phyloP scores from a whole-genome alignment of 2,797 vertebrate species.

The Gadopsis marmoratus region DNA sequence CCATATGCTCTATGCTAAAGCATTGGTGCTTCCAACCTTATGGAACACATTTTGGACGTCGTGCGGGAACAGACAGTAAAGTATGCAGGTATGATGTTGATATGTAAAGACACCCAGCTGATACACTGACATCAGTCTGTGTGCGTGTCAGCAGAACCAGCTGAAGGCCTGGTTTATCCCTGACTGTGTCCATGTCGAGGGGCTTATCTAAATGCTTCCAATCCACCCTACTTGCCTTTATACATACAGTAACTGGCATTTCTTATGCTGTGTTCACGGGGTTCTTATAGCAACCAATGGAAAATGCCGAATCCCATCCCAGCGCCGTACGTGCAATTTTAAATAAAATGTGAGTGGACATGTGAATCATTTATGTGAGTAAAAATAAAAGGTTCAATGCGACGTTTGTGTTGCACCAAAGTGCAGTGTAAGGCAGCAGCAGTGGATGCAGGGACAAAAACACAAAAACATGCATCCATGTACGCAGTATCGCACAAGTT shows the following conservation, averaged over 20 bases:
- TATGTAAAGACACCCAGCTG: constrained; percentile 3
- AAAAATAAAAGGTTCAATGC: constrained; percentile 53
- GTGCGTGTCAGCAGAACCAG: constrained; percentile 25
- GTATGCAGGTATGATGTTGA: constrained; percentile 24
- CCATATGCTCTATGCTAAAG: constrained; percentile 25
- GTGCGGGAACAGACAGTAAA: constrained; percentile 2
- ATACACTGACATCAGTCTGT: not conserved
- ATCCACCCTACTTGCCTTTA: constrained; percentile 50
- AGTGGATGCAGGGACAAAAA: constrained; percentile 53
- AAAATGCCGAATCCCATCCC: constrained; percentile 49
- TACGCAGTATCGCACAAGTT: constrained; percentile 71
- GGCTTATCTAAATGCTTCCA: constrained; percentile 33
- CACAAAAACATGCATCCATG: constrained; percentile 52
- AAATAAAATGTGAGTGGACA: constrained; percentile 51
- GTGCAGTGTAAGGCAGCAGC: constrained; percentile 50
- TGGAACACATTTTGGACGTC: constrained; percentile 15
- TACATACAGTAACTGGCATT: constrained; percentile 45
- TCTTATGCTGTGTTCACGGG: constrained; percentile 62
- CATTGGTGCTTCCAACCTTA: constrained; percentile 27
- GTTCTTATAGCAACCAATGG: constrained; percentile 53
- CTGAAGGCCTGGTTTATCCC: constrained; percentile 52
- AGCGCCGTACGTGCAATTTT: constrained; percentile 44
- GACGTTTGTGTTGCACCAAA: constrained; percentile 67
- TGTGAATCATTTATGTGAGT: constrained; percentile 59
- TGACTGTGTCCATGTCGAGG: constrained; percentile 45